A percentile compares a stretch with the other conserved stretches of the same genome.
These are phyloP conservation scores for Megalops atlanticus DNA, from an alignment of 2,113 vertebrate genomes.

Conservation along the genomic window DNA sequence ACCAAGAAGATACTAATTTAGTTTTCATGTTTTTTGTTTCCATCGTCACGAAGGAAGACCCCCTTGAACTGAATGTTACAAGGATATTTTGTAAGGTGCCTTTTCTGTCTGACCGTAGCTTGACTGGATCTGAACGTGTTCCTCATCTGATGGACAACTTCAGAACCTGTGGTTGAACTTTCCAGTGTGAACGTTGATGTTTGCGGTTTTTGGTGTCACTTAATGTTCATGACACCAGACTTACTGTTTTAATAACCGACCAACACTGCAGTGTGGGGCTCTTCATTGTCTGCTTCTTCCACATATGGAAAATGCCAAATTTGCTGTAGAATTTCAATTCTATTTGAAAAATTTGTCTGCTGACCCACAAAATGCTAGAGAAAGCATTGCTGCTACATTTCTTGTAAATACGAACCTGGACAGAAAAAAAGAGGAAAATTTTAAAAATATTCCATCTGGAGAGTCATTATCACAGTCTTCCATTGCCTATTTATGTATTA, in stretches of 20 bases:
- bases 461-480: conserved; percentile 68
- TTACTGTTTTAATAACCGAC: conserved; percentile 61
- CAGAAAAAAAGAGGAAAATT: conserved; percentile 69
- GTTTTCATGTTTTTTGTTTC: conserved; percentile 12
- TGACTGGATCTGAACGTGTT: conserved; percentile 74
- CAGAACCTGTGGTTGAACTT: conserved; percentile 53
- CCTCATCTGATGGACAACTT: conserved; percentile 61
- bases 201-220: conserved; percentile 59
- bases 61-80: conserved; percentile 68
- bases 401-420: conserved; percentile 65
- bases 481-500: conserved; percentile 56
- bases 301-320: conserved; percentile 80
- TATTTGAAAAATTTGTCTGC: conserved; percentile 57
- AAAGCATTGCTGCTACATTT: conserved; percentile 83
- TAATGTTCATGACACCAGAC: conserved; percentile 64
- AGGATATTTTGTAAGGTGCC: conserved; percentile 79
- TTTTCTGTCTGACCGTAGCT: conserved; percentile 73
- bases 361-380: conserved; percentile 75
- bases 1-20: not conserved
- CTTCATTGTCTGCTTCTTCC: conserved; percentile 74
- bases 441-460: conserved; percentile 58
- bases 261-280: conserved; percentile 76
- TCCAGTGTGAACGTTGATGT: conserved; percentile 68
- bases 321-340: conserved; percentile 72
- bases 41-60: conserved; percentile 50